Base-by-base conservation (phyloP, 2,797 vertebrate genomes). In the Aulostomus chinensis region DNA sequence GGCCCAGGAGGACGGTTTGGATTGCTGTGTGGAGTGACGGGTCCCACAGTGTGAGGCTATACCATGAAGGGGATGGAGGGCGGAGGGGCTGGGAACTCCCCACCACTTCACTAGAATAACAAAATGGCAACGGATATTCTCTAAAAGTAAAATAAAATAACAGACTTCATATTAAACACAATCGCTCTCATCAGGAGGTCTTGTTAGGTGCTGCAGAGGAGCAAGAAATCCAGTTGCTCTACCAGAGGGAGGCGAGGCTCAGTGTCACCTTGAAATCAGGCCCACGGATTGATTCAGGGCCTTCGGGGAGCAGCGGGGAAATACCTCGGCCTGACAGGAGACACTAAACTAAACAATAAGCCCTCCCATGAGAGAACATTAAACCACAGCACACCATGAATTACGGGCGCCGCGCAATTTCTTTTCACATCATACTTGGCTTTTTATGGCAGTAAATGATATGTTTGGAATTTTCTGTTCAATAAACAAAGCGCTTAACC, bases 301-400 rank as follows among this genome's bases (percentile, higher is more conserved):
- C 76, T 61, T 74, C 46, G 7, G 80, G 78, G 80, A 84, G 49
- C 66, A 22, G 20, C 1, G 63, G n/a, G 77, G 72, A 85, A 85
- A 84, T 86, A 84, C 75, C 66, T 74, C 40, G 9, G 55, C 45
- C 68, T 76, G 93, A 86, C 67, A 84, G 72, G 77, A 81, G 79
- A 81, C 77, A 63, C 73, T 78, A 80, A 86, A 83, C 63, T 53
- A 83, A 86, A 85, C 81, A 83, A 76, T 58, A 51, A 18, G 46
- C 4, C 1, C 16, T 67, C 41, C 76, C 43, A 4, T 0, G 60
- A 52, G 63, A 66, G 15, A 42, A 30, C 1, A 10, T 38, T 73
- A 39, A 63, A 66, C 60, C 55, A 45, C 45, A 10, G 29, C 50
- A 35, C 26, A 34, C 56, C 15, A 18, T 72, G 66, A 84, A 33